Base-by-base conservation (phyloP, 2,797 vertebrate species). In the Phoeniculus purpureus region DNA sequence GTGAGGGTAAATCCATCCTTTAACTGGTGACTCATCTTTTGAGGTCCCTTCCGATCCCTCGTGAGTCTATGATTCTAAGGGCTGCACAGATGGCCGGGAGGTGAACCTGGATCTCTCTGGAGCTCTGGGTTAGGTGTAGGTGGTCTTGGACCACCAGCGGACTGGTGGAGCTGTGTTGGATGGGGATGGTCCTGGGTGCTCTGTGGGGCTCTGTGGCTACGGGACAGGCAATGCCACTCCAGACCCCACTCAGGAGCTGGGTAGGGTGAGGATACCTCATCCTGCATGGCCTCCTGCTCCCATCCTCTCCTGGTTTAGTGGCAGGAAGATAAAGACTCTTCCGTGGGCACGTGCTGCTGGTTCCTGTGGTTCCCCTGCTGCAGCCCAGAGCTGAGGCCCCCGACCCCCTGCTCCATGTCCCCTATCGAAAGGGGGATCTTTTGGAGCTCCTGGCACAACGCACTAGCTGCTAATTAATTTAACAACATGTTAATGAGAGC, bases 311-410 rank as follows among this genome's bases (percentile, higher is more conserved):
- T 2, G 1, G 3, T 43, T 15, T 3, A 40, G 51, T 5, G 40
- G 4, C 9, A 15, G 0, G 8, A 2, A 15, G 56, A 7, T 45
- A 4, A 47, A 32, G 14, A 27, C 9, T 76, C 37, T 60, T 45
- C 75, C 9, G 20, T 20, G 9, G 67, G 62, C 22, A 0, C 3
- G 48, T 51, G 85, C 74, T 34, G n/a, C 0, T 3, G 0, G 43
- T 15, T 20, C 19, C 68, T 8, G 45, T 5, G 12, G 0, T 10
- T 60, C 51, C 34, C 91, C 66, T 2, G 65, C 0, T n/a, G 1
- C 59, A 7, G 59, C 75, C 50, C 16, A 19, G 61, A 7, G 59
- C 81, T 6, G 81, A 81, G 74, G 50, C 20, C 61, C 60, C 32
- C 5, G 5, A 31, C 32, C 31, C 17, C 65, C n/a, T 9, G 32